Percentiles rank a stretch among this genome's conserved stretches.
phyloP scores from a whole-genome alignment of 2,113 vertebrate genomes.

The Tyto alba region DNA sequence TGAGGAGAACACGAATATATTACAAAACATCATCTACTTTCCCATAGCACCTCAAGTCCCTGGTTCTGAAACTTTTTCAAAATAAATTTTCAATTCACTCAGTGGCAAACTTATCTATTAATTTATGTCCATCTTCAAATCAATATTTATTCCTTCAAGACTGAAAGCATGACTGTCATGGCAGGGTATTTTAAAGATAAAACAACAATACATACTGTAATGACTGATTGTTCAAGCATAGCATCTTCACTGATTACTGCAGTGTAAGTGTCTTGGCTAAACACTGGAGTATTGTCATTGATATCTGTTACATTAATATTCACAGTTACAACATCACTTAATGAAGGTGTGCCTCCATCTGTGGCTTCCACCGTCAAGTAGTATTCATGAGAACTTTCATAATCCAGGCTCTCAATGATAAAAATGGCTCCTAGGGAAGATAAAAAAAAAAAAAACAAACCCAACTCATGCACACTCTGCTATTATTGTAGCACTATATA shows the following conservation, averaged over 20 bases:
- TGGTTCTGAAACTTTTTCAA: neutral
- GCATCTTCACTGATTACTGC: conserved; percentile 91
- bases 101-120: neutral
- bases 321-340: conserved; percentile 91
- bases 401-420: conserved; percentile 88
- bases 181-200: neutral
- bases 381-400: conserved; percentile 89
- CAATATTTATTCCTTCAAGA: neutral
- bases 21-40: neutral
- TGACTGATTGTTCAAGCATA: conserved; percentile 80
- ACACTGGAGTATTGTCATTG: conserved; percentile 90
- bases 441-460: neutral
- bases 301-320: conserved; percentile 93
- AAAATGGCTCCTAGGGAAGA: conserved; percentile 83
- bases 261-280: conserved; percentile 88
- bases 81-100: neutral
- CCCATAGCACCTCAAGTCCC: neutral
- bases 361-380: conserved; percentile 93
- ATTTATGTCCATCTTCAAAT: neutral
- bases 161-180: neutral
- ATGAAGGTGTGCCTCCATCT: conserved; percentile 87
- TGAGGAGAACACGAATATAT: neutral
- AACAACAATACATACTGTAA: conserved; percentile 72
- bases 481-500: neutral
- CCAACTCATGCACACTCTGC: neutral